Evolutionary conservation across 2,797 vertebrate species (phyloP), one percentile per base, ranked within the genome.

Genomic region (Megaceryle alcyon): DNA sequence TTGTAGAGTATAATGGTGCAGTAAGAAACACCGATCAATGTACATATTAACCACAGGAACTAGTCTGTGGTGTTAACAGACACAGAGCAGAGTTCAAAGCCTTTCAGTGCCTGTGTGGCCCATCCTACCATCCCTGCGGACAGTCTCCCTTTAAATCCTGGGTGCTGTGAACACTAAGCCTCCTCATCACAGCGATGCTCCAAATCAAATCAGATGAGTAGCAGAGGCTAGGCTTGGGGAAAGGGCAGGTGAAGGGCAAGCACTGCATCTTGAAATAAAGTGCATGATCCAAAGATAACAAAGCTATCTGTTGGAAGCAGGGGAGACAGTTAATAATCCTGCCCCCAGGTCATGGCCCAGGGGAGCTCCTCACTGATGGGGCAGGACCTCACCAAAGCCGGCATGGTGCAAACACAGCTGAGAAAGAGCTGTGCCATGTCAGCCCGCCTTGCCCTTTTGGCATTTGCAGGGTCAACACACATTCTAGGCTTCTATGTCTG

Each of bases 351-450:
- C 41, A 59, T 1, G 7, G 64, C 26, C 51, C 48, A 12, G 0
- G 1, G 21, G 70, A 91, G 19, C 14, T 89, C 78, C 64, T 66
- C 3, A 5, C 7, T 3, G 5, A 35, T 70, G 39, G n/a, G 64
- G 28, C 60, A 64, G 56, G 41, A 86, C 28, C 17, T 70, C 19
- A 3, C 14, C 12, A 19, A 63, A 65, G 66, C 77, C 31, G 33
- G 28, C 54, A 41, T 0, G 2, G 23, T 8, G 9, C 66, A 54
- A 76, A 70, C 19, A 28, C 4, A 3, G 28, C 10, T 66, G 63
- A 86, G 37, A 21, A 88, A 73, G 35, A 48, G 44, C 56, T 0
- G 0, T 0, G 1, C 37, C 10, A 7, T 10, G 1, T 29, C 43
- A 70, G 49, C 60, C 28, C 1, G 0, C 31, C 35, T 61, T 5